Percentiles rank a stretch among this genome's conserved stretches.
Evolutionary conservation across 1,140 invertebrate species (phyloP).

Genomic region (Drosophila watanabei): DNA sequence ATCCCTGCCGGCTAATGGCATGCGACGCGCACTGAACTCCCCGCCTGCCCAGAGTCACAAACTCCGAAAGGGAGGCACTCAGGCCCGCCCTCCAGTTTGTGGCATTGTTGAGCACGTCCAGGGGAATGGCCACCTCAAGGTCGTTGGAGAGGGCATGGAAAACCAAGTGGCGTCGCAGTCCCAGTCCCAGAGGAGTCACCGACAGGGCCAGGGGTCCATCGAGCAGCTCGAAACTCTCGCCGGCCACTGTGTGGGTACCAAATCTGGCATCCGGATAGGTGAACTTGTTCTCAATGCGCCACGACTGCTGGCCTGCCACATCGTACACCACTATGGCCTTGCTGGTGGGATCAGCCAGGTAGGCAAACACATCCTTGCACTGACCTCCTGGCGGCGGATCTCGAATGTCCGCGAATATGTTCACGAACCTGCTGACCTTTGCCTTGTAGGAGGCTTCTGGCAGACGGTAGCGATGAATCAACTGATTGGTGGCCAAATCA

Average conservation of each 20-base stretch:
- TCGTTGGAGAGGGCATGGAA: constrained; percentile 64
- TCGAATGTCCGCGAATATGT: constrained; percentile 66
- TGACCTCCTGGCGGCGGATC: constrained; percentile 70
- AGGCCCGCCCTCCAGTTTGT: constrained; percentile 49
- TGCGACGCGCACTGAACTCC: constrained; percentile 60
- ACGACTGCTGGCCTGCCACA: constrained; percentile 87
- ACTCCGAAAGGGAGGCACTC: constrained; percentile 53
- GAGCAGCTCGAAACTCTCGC: constrained; percentile 87
- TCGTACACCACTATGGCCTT: constrained; percentile 90
- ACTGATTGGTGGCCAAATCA: constrained; percentile 86
- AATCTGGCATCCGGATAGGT: constrained; percentile 90
- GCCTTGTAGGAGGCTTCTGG: constrained; percentile 84
- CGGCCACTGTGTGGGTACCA: constrained; percentile 89
- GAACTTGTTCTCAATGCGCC: constrained; percentile 89
- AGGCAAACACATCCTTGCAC: constrained; percentile 90
- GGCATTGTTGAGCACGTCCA: constrained; percentile 61
- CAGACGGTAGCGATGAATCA: constrained; percentile 87
- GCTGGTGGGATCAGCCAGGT: constrained; percentile 90
- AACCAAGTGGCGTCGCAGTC: constrained; percentile 45
- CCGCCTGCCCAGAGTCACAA: constrained; percentile 51
- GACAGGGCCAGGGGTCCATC: constrained; percentile 58
- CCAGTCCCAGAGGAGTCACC: constrained; percentile 44
- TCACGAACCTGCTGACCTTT: constrained; percentile 86
- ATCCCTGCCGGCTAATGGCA: constrained; percentile 50
- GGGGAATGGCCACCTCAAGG: constrained; percentile 68